phyloP scores from a whole-genome alignment of 2,888 invertebrate species.

The Trichogramma evanescens region DNA sequence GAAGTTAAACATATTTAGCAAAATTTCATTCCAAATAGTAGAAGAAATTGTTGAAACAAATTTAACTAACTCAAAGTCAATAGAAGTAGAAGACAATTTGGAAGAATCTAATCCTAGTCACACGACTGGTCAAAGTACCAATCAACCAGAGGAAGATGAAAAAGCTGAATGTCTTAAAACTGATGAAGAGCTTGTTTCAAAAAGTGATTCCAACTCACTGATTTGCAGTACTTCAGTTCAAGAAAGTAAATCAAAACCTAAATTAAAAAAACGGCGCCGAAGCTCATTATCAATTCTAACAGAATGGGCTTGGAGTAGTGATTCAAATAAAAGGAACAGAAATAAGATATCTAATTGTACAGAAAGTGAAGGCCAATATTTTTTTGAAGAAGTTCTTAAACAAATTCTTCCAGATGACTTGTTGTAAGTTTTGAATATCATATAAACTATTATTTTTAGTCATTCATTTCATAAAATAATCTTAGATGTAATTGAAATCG shows the following conservation, averaged over 20 bases:
- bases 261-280: slow-evolving; percentile 59
- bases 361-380: slow-evolving; percentile 56
- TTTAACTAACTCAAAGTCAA: too few species aligned
- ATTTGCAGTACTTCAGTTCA: not conserved
- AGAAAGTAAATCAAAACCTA: slow-evolving; percentile 14
- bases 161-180: slow-evolving; percentile 27
- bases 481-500: too few species aligned
- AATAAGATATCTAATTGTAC: slow-evolving; percentile 49
- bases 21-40: too few species aligned
- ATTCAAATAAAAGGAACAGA: slow-evolving; percentile 44
- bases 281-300: slow-evolving; percentile 66
- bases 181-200: slow-evolving; percentile 23
- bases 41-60: too few species aligned
- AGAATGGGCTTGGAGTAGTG: slow-evolving; percentile 73
- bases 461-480: too few species aligned
- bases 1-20: too few species aligned
- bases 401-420: slow-evolving; percentile 60
- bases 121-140: too few species aligned
- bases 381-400: slow-evolving; percentile 60
- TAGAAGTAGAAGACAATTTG: too few species aligned
- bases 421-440: slow-evolving; percentile 37
- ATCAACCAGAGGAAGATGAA: slow-evolving; percentile 10
- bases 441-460: too few species aligned
- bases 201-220: slow-evolving; percentile 24
- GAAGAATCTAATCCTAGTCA: too few species aligned